Conservation (phyloP, 2,888 invertebrate genomes). For the Apantesis nais region DNA sequence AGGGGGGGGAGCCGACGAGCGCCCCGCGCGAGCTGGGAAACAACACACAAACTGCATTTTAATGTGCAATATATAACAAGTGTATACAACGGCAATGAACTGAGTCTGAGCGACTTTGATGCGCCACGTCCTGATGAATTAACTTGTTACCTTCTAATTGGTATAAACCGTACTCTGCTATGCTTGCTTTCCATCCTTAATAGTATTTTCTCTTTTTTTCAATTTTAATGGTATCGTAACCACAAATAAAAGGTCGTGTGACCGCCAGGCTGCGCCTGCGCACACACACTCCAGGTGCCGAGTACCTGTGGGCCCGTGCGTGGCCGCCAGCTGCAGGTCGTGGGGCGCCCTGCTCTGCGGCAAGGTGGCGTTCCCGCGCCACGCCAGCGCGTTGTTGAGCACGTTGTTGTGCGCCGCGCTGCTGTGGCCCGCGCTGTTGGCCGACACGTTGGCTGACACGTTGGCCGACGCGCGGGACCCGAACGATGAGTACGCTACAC, state of each 20-base stretch:
- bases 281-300: no score
- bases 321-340: constrained; percentile 9
- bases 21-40: not conserved
- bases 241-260: no score
- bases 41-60: not conserved
- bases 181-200: no score
- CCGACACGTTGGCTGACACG: constrained; percentile 23
- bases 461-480: constrained; percentile 24
- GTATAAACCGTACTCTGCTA: no score
- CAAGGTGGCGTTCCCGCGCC: constrained; percentile 16
- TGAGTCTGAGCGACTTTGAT: no score
- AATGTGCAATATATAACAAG: not conserved
- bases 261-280: no score
- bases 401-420: constrained; percentile 24
- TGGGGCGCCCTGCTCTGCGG: constrained; percentile 3
- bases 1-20: not conserved
- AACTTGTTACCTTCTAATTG: no score
- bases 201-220: no score
- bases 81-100: no score
- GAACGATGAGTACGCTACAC: constrained; percentile 67
- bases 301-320: constrained; percentile 12
- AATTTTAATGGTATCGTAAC: no score
- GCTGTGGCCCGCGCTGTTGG: not conserved
- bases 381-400: constrained; percentile 9
- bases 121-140: no score